phyloP scores from a whole-genome alignment of 1,140 invertebrate species.

The Hylaeus anthracinus region DNA sequence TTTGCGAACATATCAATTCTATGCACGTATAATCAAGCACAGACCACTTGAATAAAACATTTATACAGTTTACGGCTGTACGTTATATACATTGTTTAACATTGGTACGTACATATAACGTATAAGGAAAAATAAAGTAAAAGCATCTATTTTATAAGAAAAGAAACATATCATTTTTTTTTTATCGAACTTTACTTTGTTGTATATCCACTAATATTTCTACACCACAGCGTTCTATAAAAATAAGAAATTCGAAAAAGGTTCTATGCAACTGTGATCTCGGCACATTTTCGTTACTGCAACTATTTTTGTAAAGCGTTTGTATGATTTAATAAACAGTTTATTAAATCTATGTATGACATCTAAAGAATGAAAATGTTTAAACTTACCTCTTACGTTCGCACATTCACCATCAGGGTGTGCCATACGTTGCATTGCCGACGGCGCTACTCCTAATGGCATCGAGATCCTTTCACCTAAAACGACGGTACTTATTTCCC shows the following conservation, averaged over 20 bases:
- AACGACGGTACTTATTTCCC: conserved; percentile 84
- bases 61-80: neutral
- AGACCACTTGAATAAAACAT: neutral
- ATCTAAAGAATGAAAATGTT: too few species aligned
- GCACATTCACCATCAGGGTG: conserved; percentile 94
- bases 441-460: conserved; percentile 94
- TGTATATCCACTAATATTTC: conserved; percentile 19
- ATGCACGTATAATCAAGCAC: neutral
- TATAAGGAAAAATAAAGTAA: neutral
- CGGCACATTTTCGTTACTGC: conserved; percentile 26
- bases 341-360: conserved; percentile 37
- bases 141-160: too few species aligned
- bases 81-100: neutral
- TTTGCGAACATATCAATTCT: conserved; percentile 18
- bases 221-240: conserved; percentile 13
- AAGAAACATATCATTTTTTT: neutral
- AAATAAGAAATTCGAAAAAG: neutral
- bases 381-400: conserved; percentile 87
- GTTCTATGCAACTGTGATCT: conserved; percentile 52
- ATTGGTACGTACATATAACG: conserved; percentile 1
- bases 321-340: conserved; percentile 54
- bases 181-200: neutral
- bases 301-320: conserved; percentile 60
- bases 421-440: conserved; percentile 96
- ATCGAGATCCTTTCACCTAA: conserved; percentile 87